phyloP scores from a whole-genome alignment of 2,888 invertebrate species.

The Sepioteuthis lessoniana region DNA sequence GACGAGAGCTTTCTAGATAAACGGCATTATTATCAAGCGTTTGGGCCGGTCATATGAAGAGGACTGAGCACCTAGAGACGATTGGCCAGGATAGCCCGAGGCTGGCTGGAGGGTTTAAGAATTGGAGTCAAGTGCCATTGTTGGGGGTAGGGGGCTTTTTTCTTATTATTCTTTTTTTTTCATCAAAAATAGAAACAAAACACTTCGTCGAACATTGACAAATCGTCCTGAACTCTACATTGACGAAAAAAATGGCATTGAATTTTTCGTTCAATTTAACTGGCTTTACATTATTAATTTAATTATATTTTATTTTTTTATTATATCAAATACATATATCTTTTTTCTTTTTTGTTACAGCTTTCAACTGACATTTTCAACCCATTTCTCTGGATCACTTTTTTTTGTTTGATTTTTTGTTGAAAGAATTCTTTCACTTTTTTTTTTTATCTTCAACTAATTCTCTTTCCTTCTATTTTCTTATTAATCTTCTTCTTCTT shows the following conservation, averaged over 20 bases:
- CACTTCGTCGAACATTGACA: constrained; percentile 5
- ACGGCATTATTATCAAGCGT: constrained; percentile 23
- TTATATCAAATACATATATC: background rate
- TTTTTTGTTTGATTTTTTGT: background rate
- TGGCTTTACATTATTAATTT: background rate
- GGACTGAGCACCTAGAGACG: background rate
- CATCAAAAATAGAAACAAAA: background rate
- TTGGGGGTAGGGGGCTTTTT: too few species aligned
- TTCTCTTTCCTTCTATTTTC: background rate
- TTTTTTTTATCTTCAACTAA: too few species aligned
- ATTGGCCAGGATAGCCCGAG: constrained; percentile 20
- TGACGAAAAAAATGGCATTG: background rate
- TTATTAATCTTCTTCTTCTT: background rate
- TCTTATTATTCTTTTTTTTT: too few species aligned
- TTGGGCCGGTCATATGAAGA: background rate
- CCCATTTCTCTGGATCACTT: background rate
- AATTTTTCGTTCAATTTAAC: background rate
- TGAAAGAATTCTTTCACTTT: background rate
- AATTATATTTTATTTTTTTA: too few species aligned
- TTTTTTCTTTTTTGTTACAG: background rate
- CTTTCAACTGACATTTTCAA: background rate
- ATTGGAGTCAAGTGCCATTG: constrained; percentile 12
- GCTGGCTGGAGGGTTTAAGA: constrained; percentile 11
- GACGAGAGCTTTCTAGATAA: constrained; percentile 33
- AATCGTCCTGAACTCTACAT: background rate